Evolutionary conservation across 2,113 vertebrate genomes (phyloP), one percentile per base, ranked within the genome.

Genomic region (Corynorhinus townsendii): DNA sequence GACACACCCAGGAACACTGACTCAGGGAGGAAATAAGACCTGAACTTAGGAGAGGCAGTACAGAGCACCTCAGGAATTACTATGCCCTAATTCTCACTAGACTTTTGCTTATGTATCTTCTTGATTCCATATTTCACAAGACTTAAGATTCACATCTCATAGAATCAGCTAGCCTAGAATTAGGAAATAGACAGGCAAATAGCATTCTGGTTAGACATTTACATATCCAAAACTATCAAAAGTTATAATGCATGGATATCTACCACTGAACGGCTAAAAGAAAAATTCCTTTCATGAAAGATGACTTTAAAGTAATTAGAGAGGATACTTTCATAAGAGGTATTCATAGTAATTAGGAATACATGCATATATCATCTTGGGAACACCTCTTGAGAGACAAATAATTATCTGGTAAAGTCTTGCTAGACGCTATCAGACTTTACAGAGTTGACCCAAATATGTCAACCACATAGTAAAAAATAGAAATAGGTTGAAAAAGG

Each of bases 331-430:
- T 84, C 85, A 69, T 71, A 86, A 93, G 75, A 93, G 15, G 73
- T 82, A 75, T 91, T 75, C 71, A 71, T 17, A 35, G 86, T 96
- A 96, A 97, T 94, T 96, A 96, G 86, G 52, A 90, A 97, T 40
- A 92, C 76, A 94, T 96, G 90, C 95, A 76, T 96, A 95, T 89
- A 95, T 95, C 90, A 97, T 94, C 96, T 94, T 97, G 97, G 97
- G 97, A 98, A 43, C 19, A 95, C 91, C 96, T 97, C 93, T 81
- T 95, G 66, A 96, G 89, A 98, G 96, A 95, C 91, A 98, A 98
- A 97, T 97, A 98, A 98, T 95, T 93, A 68, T 82, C 94, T 92
- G 97, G 86, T 96, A 56, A 97, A 98, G 94, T 96, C 89, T 94
- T 96, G 76, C 85, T 96, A 97, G 97, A 97, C 4, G 72, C 64